phyloP scores from a whole-genome alignment of 2,113 vertebrate species.

The Antechinus stuartii region DNA sequence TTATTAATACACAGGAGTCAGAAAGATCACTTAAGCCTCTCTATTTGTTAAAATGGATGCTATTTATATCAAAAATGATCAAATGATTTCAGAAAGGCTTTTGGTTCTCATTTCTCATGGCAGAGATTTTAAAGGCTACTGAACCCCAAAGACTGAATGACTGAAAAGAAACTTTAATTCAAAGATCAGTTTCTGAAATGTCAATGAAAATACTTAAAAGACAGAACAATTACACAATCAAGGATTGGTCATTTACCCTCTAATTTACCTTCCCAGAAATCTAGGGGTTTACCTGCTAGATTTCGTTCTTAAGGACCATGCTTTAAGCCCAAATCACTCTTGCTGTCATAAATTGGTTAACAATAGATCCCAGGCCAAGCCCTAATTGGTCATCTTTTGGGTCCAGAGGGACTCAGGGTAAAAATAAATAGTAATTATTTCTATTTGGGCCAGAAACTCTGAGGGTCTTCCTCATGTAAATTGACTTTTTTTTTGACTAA shows the following conservation, averaged over 20 bases:
- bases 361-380: no score
- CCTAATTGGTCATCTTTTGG: no score
- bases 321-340: no score
- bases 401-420: no score
- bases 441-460: no score
- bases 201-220: background rate
- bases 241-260: background rate
- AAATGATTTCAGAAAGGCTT: slow-evolving; percentile 18
- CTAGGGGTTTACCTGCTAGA: no score
- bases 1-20: slow-evolving; percentile 29
- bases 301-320: no score
- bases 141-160: background rate
- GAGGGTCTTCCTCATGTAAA: no score
- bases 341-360: no score
- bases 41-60: background rate
- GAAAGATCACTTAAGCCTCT: background rate
- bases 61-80: slow-evolving; percentile 14
- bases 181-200: background rate
- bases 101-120: background rate
- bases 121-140: background rate
- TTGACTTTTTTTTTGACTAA: no score
- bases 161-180: background rate
- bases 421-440: no score
- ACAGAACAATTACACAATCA: slow-evolving; percentile 34
- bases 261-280: background rate